Conservation (phyloP, 2,797 vertebrate species). For the Bradypus variegatus region DNA sequence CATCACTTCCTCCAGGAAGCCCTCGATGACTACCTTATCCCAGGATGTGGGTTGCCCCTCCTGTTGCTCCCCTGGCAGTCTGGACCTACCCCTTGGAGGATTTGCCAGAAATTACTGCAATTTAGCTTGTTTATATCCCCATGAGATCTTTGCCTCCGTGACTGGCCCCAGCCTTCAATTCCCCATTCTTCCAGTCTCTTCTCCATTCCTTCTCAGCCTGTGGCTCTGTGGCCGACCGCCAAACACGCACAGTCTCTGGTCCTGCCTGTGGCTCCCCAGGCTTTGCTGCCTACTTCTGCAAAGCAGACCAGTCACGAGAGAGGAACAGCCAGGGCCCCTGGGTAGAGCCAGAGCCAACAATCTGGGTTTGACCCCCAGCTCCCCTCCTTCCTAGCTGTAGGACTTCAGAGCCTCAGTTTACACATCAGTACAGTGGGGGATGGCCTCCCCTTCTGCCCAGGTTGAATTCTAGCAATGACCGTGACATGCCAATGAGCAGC, state of each 20-base stretch:
- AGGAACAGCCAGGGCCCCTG: fast-evolving
- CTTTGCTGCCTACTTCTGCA: not conserved
- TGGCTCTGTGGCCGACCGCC: not conserved
- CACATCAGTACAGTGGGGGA: not conserved
- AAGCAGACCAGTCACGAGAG: too few relatives aligned
- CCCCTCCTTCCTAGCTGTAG: not conserved
- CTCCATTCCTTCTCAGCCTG: not conserved
- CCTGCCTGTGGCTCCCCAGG: not conserved
- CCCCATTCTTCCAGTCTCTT: not conserved
- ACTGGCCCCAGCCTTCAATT: not conserved
- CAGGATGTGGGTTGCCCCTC: not conserved
- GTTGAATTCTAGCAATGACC: not conserved
- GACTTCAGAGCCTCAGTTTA: not conserved
- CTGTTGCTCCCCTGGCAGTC: not conserved
- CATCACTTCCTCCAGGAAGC: not conserved
- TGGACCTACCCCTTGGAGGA: too few relatives aligned
- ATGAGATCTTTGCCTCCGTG: not conserved
- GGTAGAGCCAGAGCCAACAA: not conserved
- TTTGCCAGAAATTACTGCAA: not conserved
- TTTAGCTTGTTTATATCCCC: not conserved
- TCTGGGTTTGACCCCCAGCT: not conserved
- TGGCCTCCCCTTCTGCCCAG: fast-evolving
- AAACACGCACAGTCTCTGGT: not conserved
- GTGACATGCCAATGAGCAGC: not conserved
- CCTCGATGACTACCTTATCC: not conserved